These are phyloP conservation scores for Serilophus lunatus DNA, from an alignment of 2,113 vertebrate species.

Conservation along the genomic window DNA sequence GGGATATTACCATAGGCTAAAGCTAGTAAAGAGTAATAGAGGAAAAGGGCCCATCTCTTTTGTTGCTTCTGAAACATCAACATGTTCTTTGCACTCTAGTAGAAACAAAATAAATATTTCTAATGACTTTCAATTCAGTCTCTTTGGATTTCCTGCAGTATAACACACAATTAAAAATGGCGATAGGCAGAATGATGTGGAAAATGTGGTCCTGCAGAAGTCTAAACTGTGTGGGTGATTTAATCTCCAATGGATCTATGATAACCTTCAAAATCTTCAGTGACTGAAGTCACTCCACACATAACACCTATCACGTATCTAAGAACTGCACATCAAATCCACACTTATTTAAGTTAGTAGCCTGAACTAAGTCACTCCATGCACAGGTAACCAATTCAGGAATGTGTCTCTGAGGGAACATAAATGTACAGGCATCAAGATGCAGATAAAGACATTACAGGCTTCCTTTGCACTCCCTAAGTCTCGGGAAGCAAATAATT, in stretches of 20 bases:
- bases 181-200: background rate
- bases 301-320: background rate
- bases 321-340: background rate
- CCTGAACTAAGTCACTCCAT: background rate
- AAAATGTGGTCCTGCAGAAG: background rate
- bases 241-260: background rate
- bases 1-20: background rate
- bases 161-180: background rate
- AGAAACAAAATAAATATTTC: background rate
- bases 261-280: background rate
- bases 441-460: background rate
- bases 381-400: background rate
- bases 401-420: background rate
- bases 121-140: background rate
- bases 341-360: rapidly evolving
- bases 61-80: background rate
- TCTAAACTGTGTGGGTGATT: background rate
- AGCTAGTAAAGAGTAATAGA: background rate
- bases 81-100: background rate
- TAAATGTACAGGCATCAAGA: background rate
- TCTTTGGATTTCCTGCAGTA: background rate
- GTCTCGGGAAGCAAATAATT: background rate
- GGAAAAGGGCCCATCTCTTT: background rate
- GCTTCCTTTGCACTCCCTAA: background rate
- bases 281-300: background rate